Evolutionary conservation across 2,797 vertebrate species (phyloP), one percentile per base, ranked within the genome.

Genomic region (Sitta carolinensis): DNA sequence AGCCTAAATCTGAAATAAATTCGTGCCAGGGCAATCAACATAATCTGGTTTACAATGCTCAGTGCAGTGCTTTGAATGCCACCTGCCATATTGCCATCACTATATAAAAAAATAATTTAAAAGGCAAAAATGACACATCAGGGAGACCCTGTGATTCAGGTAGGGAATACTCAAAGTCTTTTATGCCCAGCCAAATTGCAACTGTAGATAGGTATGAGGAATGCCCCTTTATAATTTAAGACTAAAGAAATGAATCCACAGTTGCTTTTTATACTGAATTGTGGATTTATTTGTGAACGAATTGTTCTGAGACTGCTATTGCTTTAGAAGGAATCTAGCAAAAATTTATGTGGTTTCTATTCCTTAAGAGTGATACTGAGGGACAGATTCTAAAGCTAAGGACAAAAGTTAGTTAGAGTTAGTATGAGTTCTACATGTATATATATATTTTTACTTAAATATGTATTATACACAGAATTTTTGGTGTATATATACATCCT

Each of bases 401-500:
- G 30, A 79, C 22, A 74, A 81, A 83, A 17, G 5, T 23, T 29
- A 42, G 9, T 16, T 29, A 16, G 13, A 72, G 7, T 61, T 55
- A 34, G n/a, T 73, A 25, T 0, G 5, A 55, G 22, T 50, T 81
- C 51, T 67, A 54, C 16, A 54, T 50, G 7, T 38, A n/a, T 76
- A 42, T 19, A 14, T 26, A 27, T 17, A 36, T 27, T 74, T 34
- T 50, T 0, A 57, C 32, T 68, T 86, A 77, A 75, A 51, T 52
- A 40, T 19, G 1, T 43, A 32, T 43, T 42, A 78, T 30, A 48
- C 43, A 54, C 11, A 57, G 38, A 72, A 26, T 66, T 84, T 50
- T 4, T 0, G 1, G 11, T 3, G 0, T 32, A 29, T 62, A 26
- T 23, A n/a, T 58, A 45, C 5, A 36, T 10, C 5, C 23, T 38